These are phyloP conservation scores for Camponotus pennsylvanicus DNA, from an alignment of 1,140 invertebrate species.

Conservation along the genomic window DNA sequence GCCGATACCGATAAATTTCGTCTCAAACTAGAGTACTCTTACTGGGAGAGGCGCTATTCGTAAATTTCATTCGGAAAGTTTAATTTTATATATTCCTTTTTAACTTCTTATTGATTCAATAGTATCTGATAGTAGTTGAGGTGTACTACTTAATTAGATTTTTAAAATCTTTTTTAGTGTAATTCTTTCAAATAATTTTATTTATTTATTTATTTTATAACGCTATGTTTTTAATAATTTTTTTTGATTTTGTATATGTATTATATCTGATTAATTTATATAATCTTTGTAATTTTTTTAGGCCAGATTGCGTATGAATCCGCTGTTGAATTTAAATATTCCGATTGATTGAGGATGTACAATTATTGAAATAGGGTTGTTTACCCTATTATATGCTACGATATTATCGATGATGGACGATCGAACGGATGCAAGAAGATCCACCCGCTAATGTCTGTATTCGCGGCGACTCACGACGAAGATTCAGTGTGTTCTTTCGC, in stretches of 20 bases:
- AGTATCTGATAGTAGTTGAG: not conserved
- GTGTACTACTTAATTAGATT: not conserved
- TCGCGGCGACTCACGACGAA: conserved; percentile 35
- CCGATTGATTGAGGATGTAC: not conserved
- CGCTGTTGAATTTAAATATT: not conserved
- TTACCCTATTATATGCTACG: not conserved
- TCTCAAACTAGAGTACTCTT: not conserved
- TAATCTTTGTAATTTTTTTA: not conserved
- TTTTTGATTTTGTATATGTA: not conserved
- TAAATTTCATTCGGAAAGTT: not conserved
- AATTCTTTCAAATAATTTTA: not conserved
- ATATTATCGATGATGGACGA: conserved; percentile 35
- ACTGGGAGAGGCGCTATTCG: not conserved
- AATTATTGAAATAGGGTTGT: conserved; percentile 17
- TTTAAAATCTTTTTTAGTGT: not conserved
- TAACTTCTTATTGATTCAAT: not conserved
- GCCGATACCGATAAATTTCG: not conserved
- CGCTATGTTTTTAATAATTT: not conserved
- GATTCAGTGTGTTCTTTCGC: conserved; percentile 40
- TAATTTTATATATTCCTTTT: not conserved
- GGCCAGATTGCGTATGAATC: not conserved
- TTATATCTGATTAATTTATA: not conserved
- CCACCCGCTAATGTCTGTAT: conserved; percentile 54
- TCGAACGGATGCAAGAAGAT: conserved; percentile 30
- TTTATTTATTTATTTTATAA: not conserved